Conservation (phyloP, 2,797 vertebrate genomes). For the Tangara arthus region DNA sequence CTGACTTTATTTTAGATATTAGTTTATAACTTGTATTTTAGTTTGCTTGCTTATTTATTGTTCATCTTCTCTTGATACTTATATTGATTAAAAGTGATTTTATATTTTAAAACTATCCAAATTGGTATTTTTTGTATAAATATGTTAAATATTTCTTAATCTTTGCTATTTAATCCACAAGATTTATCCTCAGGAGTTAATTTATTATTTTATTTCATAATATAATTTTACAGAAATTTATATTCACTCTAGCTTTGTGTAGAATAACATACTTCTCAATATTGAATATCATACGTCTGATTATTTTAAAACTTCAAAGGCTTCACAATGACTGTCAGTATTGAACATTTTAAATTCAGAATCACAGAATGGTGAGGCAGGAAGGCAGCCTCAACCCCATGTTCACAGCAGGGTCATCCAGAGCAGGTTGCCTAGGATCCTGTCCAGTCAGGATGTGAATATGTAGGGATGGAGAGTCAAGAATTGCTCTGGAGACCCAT, state of each 20-base stretch:
- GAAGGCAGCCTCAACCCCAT: not conserved
- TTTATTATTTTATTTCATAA: not conserved
- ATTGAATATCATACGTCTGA: not conserved
- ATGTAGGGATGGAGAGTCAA: not conserved
- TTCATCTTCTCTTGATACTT: not conserved
- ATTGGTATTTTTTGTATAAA: not conserved
- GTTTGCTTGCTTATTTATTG: not conserved
- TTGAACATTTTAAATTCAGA: not conserved
- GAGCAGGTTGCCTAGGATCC: accelerated
- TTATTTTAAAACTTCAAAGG: not conserved
- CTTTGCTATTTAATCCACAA: not conserved
- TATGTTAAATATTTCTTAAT: not conserved
- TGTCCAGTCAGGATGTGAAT: not conserved
- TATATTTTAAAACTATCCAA: not conserved
- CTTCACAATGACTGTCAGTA: not conserved
- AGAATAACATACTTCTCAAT: not conserved
- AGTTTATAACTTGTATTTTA: not conserved
- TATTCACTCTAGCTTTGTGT: not conserved
- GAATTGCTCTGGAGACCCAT: not conserved
- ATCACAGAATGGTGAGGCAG: not conserved
- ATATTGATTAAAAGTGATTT: not conserved
- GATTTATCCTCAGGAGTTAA: not conserved
- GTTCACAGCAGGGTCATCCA: not conserved
- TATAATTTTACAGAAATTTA: not conserved
- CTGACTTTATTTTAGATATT: not conserved